Base-by-base conservation (phyloP, 1,140 invertebrate species). In the Drosophila gunungcola region DNA sequence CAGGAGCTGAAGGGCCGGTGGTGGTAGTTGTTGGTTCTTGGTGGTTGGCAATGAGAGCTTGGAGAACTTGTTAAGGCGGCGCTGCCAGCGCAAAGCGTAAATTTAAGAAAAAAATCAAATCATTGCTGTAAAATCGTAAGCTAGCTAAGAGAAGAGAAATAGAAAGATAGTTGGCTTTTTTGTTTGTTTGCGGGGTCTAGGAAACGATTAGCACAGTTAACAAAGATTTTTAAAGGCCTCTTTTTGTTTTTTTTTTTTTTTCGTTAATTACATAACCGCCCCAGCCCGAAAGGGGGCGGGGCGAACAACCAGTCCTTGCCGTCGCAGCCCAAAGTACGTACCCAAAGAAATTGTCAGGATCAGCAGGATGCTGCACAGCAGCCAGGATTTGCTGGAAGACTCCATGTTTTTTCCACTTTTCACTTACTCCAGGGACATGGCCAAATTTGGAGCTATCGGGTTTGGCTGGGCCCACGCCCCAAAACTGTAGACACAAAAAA, bases 81-180 rank as follows among this genome's bases (percentile, higher is more conserved):
- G 84, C 84, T 89, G 84, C 84, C 81, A 69, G 84, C 77, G 80
- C 84, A 51, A 83, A 61, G 75, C 70, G 56, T 80, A 56, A 81
- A 90, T 78, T 89, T 91, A 86, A 91, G 90, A 91, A 91, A 91
- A 91, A 91, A 91, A 91, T 91, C 90, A 91, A 91, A 91, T 91
- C 90, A 91, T 91, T 91, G 72, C 84, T 89, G 84, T 83, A 84
- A 89, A 86, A 69, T 85, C 72, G 63, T 75, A 77, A 73, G 67
- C 78, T 85, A 73, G 67, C 68, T 77, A 58, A 65, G 45, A 67
- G 46, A 56, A 65, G 48, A 70, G 64, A 57, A 70, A 70, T 38
- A 70, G 65, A 70, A 52, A 70, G 67, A 70, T 70, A 70, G 52
- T 49, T 77, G 52, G 61, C 32, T 25, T 46, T 68, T 49, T 34